Percentiles rank a stretch among this genome's conserved stretches.
phyloP scores from a whole-genome alignment of 2,797 vertebrate genomes.

The Dermochelys coriacea region DNA sequence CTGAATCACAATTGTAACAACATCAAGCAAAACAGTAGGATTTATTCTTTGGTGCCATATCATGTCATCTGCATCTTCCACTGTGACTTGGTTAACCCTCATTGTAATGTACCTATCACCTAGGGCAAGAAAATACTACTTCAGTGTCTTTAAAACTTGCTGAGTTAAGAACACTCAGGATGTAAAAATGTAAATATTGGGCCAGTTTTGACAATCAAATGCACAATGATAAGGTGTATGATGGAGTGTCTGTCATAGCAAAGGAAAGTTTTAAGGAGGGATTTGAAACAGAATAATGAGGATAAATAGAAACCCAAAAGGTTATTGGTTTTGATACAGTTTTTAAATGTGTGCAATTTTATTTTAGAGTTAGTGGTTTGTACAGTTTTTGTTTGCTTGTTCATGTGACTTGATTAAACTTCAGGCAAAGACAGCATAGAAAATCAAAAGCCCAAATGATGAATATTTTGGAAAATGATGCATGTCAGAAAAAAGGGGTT shows the following conservation, averaged over 20 bases:
- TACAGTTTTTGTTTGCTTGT: neutral
- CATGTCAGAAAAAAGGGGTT: neutral
- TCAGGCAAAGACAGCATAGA: neutral
- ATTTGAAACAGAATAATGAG: neutral
- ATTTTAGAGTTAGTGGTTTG: neutral
- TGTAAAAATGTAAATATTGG: neutral
- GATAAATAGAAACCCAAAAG: neutral
- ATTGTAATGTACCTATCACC: neutral
- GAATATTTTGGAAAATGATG: neutral
- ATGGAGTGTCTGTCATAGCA: neutral
- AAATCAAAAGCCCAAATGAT: neutral
- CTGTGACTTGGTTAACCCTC: neutral
- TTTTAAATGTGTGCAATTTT: neutral
- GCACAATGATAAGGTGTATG: neutral
- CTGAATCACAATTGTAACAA: neutral
- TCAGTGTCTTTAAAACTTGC: neutral
- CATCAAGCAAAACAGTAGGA: neutral
- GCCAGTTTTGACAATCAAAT: neutral
- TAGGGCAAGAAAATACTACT: neutral
- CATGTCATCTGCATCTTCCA: neutral
- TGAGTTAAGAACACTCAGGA: neutral
- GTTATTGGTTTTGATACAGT: neutral
- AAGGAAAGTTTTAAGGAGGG: neutral
- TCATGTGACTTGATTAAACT: neutral
- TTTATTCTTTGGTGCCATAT: neutral